phyloP scores from a whole-genome alignment of 2,113 vertebrate genomes.

The Cottus gobio region DNA sequence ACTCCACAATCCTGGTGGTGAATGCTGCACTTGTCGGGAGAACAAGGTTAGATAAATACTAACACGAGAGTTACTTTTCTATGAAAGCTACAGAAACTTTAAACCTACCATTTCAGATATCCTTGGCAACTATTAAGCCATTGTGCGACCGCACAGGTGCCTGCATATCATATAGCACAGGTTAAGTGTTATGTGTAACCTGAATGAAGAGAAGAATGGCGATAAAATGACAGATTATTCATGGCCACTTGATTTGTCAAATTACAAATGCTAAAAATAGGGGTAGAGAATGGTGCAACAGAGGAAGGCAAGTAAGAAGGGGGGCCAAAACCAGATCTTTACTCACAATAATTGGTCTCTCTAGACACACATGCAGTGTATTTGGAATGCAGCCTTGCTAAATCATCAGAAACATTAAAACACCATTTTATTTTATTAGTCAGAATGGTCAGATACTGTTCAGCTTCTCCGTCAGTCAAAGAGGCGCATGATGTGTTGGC shows the following conservation, averaged over 20 bases:
- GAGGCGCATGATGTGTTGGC: neutral
- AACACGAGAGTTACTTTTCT: neutral
- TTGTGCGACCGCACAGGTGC: neutral
- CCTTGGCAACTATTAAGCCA: neutral
- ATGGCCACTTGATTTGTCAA: conserved; percentile 6
- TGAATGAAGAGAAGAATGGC: neutral
- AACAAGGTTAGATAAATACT: neutral
- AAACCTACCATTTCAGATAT: neutral
- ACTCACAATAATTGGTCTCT: neutral
- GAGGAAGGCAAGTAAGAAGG: neutral
- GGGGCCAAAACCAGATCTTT: neutral
- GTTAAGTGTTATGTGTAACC: neutral
- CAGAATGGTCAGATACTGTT: conserved; percentile 1
- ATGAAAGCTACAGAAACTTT: conserved; percentile 1
- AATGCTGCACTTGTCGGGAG: neutral
- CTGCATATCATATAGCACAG: neutral
- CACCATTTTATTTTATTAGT: neutral
- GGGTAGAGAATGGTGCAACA: neutral
- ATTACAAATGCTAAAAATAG: neutral
- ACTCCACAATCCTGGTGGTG: neutral
- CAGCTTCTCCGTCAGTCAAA: neutral
- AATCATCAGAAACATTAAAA: neutral
- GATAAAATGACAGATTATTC: neutral
- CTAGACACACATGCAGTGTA: too few relatives aligned
- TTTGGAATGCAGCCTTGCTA: too few relatives aligned